These are phyloP conservation scores for Myotis daubentonii DNA, from an alignment of 2,797 vertebrate genomes.

Conservation along the genomic window DNA sequence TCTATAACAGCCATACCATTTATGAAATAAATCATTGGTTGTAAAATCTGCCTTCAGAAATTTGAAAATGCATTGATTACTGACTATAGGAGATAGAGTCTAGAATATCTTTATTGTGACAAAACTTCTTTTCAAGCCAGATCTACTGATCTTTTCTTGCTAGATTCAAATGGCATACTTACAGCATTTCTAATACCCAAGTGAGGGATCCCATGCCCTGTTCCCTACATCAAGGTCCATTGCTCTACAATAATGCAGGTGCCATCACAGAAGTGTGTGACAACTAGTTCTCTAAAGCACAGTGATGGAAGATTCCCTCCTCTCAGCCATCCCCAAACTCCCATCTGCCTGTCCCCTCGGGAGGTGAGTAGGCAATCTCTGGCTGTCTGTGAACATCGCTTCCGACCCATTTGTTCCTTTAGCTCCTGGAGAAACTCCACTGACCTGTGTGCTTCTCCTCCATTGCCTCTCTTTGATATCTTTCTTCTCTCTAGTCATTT, in stretches of 20 bases:
- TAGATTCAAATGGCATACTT: neutral
- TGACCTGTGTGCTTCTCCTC: neutral
- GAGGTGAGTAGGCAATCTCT: neutral
- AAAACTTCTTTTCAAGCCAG: conserved; percentile 25
- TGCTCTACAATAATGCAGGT: neutral
- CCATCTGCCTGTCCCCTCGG: neutral
- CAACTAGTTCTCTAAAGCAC: neutral
- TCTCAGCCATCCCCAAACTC: neutral
- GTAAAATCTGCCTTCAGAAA: conserved; percentile 34
- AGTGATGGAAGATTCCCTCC: neutral
- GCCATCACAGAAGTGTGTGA: neutral
- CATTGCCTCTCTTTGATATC: neutral
- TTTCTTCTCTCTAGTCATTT: neutral
- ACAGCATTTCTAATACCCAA: neutral
- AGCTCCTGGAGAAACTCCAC: neutral
- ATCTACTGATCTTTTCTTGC: neutral
- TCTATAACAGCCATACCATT: neutral
- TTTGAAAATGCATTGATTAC: conserved; percentile 21
- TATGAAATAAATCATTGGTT: conserved; percentile 29
- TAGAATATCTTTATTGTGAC: neutral
- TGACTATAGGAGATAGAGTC: neutral
- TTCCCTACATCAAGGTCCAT: neutral
- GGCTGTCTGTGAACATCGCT: neutral
- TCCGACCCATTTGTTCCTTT: neutral
- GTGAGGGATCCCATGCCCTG: neutral